Evolutionary conservation across 2,888 invertebrate species (phyloP).

Genomic region (Nomada fabriciana): DNA sequence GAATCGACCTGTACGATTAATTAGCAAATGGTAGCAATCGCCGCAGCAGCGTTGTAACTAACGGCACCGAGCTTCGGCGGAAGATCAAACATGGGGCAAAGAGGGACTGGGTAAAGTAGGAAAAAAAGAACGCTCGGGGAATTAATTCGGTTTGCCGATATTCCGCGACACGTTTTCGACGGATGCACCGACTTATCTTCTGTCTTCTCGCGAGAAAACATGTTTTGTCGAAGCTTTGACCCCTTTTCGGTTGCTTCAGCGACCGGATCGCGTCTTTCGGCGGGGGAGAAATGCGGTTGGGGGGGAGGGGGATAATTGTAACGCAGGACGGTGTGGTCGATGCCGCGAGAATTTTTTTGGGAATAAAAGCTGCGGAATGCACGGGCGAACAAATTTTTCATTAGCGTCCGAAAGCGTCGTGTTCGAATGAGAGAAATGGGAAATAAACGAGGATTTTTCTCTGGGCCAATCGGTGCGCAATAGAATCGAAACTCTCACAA

Average conservation of each 20-base stretch:
- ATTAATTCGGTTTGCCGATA: slow-evolving; percentile 30
- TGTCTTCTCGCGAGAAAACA: slow-evolving; percentile 47
- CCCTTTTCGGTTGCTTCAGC: slow-evolving; percentile 39
- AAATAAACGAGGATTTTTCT: too few relatives aligned
- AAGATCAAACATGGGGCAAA: slow-evolving; percentile 1
- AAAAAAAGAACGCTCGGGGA: background rate
- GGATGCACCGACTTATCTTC: slow-evolving; percentile 51
- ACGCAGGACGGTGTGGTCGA: background rate
- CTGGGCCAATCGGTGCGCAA: too few relatives aligned
- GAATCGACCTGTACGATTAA: slow-evolving; percentile 9
- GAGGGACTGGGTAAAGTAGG: background rate
- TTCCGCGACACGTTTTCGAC: slow-evolving; percentile 8
- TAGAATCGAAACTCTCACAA: too few relatives aligned
- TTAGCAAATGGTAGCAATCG: slow-evolving; percentile 4
- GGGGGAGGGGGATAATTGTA: background rate
- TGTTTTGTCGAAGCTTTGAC: slow-evolving; percentile 61
- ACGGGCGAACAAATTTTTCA: too few relatives aligned
- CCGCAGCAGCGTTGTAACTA: background rate
- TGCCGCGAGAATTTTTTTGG: too few relatives aligned
- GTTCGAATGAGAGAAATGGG: too few relatives aligned
- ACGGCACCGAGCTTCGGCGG: background rate
- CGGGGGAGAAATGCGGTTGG: background rate
- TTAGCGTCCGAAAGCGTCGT: too few relatives aligned
- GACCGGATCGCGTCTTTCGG: slow-evolving; percentile 16
- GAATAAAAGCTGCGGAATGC: too few relatives aligned